Base-by-base conservation (phyloP, 2,797 vertebrate species). In the Syngnathus rostellatus region DNA sequence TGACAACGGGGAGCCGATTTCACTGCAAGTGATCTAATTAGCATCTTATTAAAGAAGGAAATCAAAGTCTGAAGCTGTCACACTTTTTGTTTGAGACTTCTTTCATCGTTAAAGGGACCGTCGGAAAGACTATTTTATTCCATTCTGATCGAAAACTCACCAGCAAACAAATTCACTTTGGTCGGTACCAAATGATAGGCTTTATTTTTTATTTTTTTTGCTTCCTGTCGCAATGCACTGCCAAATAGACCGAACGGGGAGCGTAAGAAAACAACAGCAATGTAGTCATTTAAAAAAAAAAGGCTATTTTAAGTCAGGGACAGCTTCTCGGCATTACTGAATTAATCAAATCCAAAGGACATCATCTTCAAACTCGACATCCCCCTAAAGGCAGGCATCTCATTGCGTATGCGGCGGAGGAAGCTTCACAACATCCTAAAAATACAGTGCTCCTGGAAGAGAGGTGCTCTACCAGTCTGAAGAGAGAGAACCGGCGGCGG, bases 291-390 rank as follows among this genome's bases (percentile, higher is more conserved):
- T 90, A 91, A 91, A 90, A 91, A 90, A 91, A 90, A 40, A 40
- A 85, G 86, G 89, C 89, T 91, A 91, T 91, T 91, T 92, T 88
- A 83, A 90, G 89, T 87, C 87, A 70, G 89, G 89, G 89, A 90
- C 89, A 90, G 89, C 86, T 92, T 89, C 83, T 92, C 90, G 87
- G 86, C 80, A 69, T 92, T 89, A 89, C 94, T 94, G 94, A 96
- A 97, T 97, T 95, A 95, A 95, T 94, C 94, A 95, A 94, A 93
- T 95, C 94, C 94, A 95, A 93, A 96, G 94, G 94, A 97, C 92
- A 94, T 92, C 94, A 95, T 94, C 94, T 96, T 95, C 94, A 95
- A 96, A 97, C 94, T 93, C 94, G 93, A 94, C 92, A 93, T 93
- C 92, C 93, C 94, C 93, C 95, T 94, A 86, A 93, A 95, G 94